Evolutionary conservation across 1,140 invertebrate genomes (phyloP), one percentile per base, ranked within the genome.

Genomic region (Brachionus manjavacas): DNA sequence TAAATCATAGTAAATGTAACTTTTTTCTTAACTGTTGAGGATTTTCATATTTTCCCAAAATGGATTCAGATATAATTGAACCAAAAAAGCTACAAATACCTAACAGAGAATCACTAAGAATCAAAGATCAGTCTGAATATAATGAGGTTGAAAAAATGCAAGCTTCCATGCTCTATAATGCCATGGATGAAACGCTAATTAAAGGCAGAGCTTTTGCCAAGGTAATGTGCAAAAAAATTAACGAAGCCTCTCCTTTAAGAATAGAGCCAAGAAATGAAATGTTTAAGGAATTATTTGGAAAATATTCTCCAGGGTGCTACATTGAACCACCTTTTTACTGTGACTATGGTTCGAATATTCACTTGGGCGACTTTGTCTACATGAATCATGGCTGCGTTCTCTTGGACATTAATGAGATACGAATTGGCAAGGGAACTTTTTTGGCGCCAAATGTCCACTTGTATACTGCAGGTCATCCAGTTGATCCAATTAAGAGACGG

Each of bases 361-460:
- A 83, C 16, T 20, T 46, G 11, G 87, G 85, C 3, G 84, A 87
- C 4, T 85, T 85, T 46, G 79, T 84, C 4, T 86, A 80, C 31
- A 68, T 85, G 41, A 87, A 87, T 74, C 86, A 86, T 52, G 85
- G 86, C 46, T 87, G 86, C 55, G 68, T 84, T n/a, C 78, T 86
- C 28, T 79, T 87, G n/a, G 86, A 87, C 70, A 80, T 60, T 2
- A 74, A 39, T 66, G 46, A 83, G 31, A 68, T 87, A 8, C 85
- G 25, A 16, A 85, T 87, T 60, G 86, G 86, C 12, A 79, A 85
- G 2, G 84, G 85, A 20, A 83, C 68, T n/a, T 52, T 86, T 25
- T 43, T 85, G 9, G 86, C 84, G 9, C 86, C 86, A 23, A 28
- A 43, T 43, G 86, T 87, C 7, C 72, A 85, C 20, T 78, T 86